Percentiles rank a stretch among this genome's conserved stretches.
phyloP scores from a whole-genome alignment of 1,140 invertebrate species.

The Campodea augens region DNA sequence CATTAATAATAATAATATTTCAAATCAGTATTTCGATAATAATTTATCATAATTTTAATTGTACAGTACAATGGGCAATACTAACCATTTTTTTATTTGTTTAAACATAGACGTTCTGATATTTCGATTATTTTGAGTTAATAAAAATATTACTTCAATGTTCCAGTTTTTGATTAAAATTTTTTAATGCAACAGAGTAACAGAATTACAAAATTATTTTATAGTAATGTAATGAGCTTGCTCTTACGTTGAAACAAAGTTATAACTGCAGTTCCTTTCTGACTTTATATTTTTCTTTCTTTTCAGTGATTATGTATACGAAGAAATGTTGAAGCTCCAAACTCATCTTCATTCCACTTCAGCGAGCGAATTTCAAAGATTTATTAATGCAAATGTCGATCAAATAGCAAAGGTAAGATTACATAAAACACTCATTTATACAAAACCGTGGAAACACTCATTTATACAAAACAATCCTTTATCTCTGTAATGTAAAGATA shows the following conservation, averaged over 20 bases:
- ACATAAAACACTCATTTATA: neutral
- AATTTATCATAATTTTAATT: too few species aligned
- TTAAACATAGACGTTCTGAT: slow-evolving; percentile 2
- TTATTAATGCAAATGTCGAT: slow-evolving; percentile 36
- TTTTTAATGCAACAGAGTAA: neutral
- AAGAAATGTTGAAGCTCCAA: slow-evolving; percentile 35
- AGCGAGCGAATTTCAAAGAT: slow-evolving; percentile 35
- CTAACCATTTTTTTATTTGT: too few species aligned
- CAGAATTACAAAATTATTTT: slow-evolving; percentile 2
- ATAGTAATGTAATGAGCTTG: slow-evolving; percentile 5
- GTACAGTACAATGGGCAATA: too few species aligned
- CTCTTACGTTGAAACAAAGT: too few species aligned
- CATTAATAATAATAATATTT: too few species aligned
- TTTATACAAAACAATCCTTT: neutral
- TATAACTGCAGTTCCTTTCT: slow-evolving; percentile 1
- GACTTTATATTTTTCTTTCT: slow-evolving; percentile 17
- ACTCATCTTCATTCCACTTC: slow-evolving; percentile 36
- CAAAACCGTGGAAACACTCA: slow-evolving; percentile 4
- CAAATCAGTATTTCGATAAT: too few species aligned
- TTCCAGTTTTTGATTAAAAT: slow-evolving; percentile 5
- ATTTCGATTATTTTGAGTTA: neutral
- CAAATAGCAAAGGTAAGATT: slow-evolving; percentile 35
- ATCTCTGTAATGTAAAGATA: slow-evolving; percentile 2
- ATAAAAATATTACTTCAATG: slow-evolving; percentile 6
- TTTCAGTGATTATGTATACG: slow-evolving; percentile 32